A percentile compares a stretch with the other conserved stretches of the same genome.
Conservation (phyloP, 2,797 vertebrate species). For the Dipus sagitta region DNA sequence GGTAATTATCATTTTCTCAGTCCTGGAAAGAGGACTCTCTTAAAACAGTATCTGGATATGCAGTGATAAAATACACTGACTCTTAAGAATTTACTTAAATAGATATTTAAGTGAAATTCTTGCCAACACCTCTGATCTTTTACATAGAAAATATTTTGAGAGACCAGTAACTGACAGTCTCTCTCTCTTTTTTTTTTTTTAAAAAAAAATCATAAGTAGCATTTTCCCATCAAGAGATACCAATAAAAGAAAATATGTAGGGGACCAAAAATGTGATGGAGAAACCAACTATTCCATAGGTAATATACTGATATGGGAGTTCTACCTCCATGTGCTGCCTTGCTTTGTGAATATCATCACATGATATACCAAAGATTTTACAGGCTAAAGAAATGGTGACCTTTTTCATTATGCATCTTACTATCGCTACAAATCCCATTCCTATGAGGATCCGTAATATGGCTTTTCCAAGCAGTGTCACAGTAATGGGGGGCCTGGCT, state of each 20-base stretch:
- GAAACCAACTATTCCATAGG: constrained; percentile 94
- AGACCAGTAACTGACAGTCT: constrained; percentile 69
- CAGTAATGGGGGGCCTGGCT: constrained; percentile 85
- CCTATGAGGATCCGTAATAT: constrained; percentile 90
- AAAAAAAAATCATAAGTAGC: background rate
- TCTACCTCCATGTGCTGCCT: constrained; percentile 97
- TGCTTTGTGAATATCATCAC: constrained; percentile 91
- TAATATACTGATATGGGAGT: constrained; percentile 96
- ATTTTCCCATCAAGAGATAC: constrained; percentile 89
- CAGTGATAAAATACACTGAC: constrained; percentile 83
- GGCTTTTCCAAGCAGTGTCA: constrained; percentile 87
- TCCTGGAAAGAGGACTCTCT: constrained; percentile 63
- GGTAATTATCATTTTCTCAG: constrained; percentile 78
- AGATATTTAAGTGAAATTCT: constrained; percentile 81
- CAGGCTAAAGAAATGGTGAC: constrained; percentile 94
- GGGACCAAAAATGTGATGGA: constrained; percentile 93
- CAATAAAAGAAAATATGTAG: constrained; percentile 90
- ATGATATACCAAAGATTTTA: constrained; percentile 87
- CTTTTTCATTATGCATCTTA: constrained; percentile 92
- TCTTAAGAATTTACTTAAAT: constrained; percentile 78
- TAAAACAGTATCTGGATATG: constrained; percentile 73
- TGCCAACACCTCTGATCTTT: constrained; percentile 79
- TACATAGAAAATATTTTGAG: constrained; percentile 72
- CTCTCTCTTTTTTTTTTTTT: constrained; percentile 19
- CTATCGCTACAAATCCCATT: constrained; percentile 90